Evolutionary conservation across 2,113 vertebrate species (phyloP), one percentile per base, ranked within the genome.

Genomic region (Vicugna pacos): DNA sequence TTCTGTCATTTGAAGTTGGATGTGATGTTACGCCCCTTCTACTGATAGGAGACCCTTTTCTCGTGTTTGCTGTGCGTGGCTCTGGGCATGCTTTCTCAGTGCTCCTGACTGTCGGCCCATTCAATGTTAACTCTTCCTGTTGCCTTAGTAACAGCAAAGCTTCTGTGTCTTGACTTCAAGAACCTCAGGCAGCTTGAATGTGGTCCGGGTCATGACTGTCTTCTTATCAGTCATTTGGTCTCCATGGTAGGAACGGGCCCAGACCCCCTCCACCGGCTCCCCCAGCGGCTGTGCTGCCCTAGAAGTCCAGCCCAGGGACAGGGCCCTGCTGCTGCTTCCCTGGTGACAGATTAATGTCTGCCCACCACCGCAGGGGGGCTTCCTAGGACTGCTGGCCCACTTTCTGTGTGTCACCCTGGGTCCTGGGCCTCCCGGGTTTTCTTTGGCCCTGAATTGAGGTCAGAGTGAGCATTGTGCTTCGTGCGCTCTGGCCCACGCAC

Each of bases 331-430:
- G n/a, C 67, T 20, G n/a, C 67, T 26, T 46, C 32, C 42, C 4
- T 4, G 2, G 5, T 8, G 16, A 28, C 17, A 32, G 54, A 32
- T 22, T 19, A 35, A 3, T 35, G 30, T 48, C 67, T n/a, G 20
- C 35, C 2, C 1, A 35, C 12, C 2, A 4, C 3, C 7, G 30
- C 62, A 69, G 54, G 58, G 82, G 0, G 2, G 3, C 19, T 32
- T 72, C 30, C 22, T 11, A 67, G 70, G 9, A 32, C 30, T 9
- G 3, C 20, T 14, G 13, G 2, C 8, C 38, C 12, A 24, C 38
- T 52, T 60, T 16, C 72, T 86, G 17, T 24, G 16, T 19, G 3
- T 6, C 20, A 3, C 8, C 30, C 4, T 91, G 46, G 22, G 14
- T 85, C 58, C 42, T 32, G 35, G 13, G 72, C 19, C 50, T 46